These are phyloP conservation scores for Sebastolobus alascanus DNA, from an alignment of 2,797 vertebrate genomes.

Conservation along the genomic window DNA sequence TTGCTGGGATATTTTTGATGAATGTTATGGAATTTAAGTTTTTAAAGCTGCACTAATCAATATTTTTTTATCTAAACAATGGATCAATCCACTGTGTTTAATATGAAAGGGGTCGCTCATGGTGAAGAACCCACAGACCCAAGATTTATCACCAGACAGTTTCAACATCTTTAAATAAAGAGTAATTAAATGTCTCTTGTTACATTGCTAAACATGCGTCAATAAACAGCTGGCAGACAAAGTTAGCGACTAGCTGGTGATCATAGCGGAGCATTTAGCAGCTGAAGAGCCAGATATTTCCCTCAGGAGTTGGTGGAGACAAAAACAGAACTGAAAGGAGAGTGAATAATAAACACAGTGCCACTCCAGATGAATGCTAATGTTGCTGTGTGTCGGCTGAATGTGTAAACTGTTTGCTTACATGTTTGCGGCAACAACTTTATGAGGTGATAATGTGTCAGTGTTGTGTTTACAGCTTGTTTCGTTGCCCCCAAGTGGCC, in stretches of 20 bases:
- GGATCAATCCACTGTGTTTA: not conserved
- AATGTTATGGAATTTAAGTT: conserved; percentile 11
- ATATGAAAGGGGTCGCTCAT: not conserved
- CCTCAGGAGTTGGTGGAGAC: too few species aligned
- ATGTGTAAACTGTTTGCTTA: not conserved
- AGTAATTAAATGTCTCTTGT: not conserved
- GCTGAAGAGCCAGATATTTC: not conserved
- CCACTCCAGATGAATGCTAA: not conserved
- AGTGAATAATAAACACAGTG: too few species aligned
- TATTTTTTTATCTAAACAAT: not conserved
- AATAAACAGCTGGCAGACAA: not conserved
- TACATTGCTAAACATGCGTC: not conserved
- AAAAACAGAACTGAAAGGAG: not conserved
- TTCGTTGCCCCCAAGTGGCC: not conserved
- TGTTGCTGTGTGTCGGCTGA: not conserved
- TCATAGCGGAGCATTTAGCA: not conserved
- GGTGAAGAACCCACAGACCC: not conserved
- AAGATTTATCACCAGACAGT: not conserved
- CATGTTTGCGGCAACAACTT: not conserved
- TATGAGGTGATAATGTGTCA: not conserved
- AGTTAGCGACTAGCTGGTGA: not conserved
- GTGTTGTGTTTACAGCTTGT: not conserved
- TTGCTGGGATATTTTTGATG: not conserved
- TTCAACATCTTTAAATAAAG: not conserved
- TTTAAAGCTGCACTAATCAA: conserved; percentile 11